A percentile compares a stretch with the other conserved stretches of the same genome.
These are phyloP conservation scores for Deroplatys truncata DNA, from an alignment of 2,888 invertebrate genomes.

Conservation along the genomic window DNA sequence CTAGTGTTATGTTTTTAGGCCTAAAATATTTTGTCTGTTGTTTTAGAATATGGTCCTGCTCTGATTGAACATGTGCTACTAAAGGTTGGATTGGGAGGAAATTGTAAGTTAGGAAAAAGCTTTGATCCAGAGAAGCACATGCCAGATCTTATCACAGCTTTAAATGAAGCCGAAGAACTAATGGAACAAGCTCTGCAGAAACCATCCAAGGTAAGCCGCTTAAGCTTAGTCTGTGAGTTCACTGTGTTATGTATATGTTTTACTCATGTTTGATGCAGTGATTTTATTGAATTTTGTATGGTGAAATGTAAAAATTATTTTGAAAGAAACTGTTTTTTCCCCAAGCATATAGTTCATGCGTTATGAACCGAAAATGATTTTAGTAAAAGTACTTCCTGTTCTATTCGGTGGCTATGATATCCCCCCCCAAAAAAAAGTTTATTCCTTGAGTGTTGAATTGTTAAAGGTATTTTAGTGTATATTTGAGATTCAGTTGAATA, in stretches of 20 bases:
- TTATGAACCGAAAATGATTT: too few relatives aligned
- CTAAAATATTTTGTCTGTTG: not conserved
- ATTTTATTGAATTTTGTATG: too few relatives aligned
- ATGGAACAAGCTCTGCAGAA: conserved; percentile 53
- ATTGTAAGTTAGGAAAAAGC: conserved; percentile 59
- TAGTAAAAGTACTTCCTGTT: too few relatives aligned
- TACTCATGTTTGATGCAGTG: too few relatives aligned
- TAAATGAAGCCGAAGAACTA: conserved; percentile 64
- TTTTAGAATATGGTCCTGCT: conserved; percentile 80
- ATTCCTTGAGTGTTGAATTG: too few relatives aligned
- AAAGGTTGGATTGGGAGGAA: conserved; percentile 60
- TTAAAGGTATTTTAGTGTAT: too few relatives aligned
- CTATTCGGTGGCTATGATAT: too few relatives aligned
- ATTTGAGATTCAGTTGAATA: too few relatives aligned
- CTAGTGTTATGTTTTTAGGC: not conserved
- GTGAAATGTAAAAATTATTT: too few relatives aligned
- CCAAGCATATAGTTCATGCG: too few relatives aligned
- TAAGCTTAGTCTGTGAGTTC: not conserved
- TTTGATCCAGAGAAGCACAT: conserved; percentile 62
- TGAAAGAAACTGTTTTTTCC: too few relatives aligned
- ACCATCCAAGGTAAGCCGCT: conserved; percentile 52
- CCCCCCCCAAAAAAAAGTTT: too few relatives aligned
- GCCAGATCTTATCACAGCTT: conserved; percentile 57
- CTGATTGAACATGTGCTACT: conserved; percentile 87
- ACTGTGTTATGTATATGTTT: not conserved